Percentiles rank a stretch among this genome's conserved stretches.
phyloP scores from a whole-genome alignment of 2,888 invertebrate genomes.

The Spicauda simplicius region DNA sequence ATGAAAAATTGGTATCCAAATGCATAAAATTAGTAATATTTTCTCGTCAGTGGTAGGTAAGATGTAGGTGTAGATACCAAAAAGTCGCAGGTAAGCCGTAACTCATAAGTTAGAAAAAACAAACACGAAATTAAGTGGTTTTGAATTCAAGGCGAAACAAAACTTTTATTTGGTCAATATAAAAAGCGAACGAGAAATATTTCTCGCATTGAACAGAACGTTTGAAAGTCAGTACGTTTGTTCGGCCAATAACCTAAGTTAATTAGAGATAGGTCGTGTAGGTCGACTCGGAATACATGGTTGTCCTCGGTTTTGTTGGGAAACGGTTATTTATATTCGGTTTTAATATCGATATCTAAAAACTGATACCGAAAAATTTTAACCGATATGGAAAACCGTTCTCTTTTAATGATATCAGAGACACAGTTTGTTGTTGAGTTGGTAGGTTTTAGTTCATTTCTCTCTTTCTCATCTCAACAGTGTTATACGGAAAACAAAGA shows the following conservation, averaged over 20 bases:
- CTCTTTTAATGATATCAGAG: no score
- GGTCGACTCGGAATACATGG: slow-evolving; percentile 48
- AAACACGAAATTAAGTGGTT: slow-evolving; percentile 35
- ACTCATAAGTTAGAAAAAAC: slow-evolving; percentile 21
- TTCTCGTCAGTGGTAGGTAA: not conserved
- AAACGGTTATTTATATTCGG: no score
- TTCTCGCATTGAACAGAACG: slow-evolving; percentile 66
- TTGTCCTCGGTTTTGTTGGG: no score
- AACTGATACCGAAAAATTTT: no score
- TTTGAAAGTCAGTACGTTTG: slow-evolving; percentile 74
- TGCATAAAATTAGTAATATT: not conserved
- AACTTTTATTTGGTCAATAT: slow-evolving; percentile 27
- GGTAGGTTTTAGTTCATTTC: no score
- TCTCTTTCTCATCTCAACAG: no score
- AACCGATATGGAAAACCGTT: no score
- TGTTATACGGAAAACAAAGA: no score
- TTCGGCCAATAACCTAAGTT: slow-evolving; percentile 68
- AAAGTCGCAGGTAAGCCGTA: slow-evolving; percentile 22
- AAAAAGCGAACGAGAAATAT: slow-evolving; percentile 73
- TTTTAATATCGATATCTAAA: no score
- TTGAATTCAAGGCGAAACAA: slow-evolving; percentile 36
- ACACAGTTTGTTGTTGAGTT: no score
- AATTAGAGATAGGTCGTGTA: slow-evolving; percentile 70
- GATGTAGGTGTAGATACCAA: slow-evolving; percentile 2
- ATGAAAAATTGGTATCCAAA: no score